These are phyloP conservation scores for Aquatica leii DNA, from an alignment of 2,888 invertebrate species.

Conservation along the genomic window DNA sequence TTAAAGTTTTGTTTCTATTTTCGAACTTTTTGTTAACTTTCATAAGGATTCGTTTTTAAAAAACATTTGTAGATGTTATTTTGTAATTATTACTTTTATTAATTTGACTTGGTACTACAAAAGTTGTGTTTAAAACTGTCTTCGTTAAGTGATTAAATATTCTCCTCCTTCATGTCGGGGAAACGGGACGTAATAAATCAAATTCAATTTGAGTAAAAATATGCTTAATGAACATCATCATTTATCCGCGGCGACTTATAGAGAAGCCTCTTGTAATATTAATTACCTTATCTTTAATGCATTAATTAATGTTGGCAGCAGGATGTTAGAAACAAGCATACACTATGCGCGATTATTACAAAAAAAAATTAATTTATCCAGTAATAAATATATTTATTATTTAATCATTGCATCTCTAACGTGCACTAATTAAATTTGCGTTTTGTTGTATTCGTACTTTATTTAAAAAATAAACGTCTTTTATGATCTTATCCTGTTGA, in stretches of 20 bases:
- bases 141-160: too few species aligned
- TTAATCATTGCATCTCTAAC: conserved; percentile 13
- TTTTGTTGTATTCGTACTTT: conserved; percentile 7
- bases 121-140: too few species aligned
- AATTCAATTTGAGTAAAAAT: too few species aligned
- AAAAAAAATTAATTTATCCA: background rate
- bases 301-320: conserved; percentile 15
- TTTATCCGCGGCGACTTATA: conserved; percentile 5
- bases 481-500: conserved; percentile 49
- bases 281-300: conserved; percentile 14
- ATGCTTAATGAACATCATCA: background rate
- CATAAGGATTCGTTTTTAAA: too few species aligned
- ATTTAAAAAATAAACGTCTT: conserved; percentile 23
- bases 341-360: background rate
- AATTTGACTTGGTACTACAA: too few species aligned
- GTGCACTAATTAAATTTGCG: conserved; percentile 6
- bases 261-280: conserved; percentile 3
- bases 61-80: too few species aligned
- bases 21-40: too few species aligned
- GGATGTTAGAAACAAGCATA: conserved; percentile 2
- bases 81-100: too few species aligned
- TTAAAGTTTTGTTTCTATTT: too few species aligned
- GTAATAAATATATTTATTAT: conserved; percentile 15
- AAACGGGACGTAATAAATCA: too few species aligned
- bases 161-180: too few species aligned